Conservation (phyloP, 1,140 invertebrate genomes). For the Pomphorhynchus laevis region DNA sequence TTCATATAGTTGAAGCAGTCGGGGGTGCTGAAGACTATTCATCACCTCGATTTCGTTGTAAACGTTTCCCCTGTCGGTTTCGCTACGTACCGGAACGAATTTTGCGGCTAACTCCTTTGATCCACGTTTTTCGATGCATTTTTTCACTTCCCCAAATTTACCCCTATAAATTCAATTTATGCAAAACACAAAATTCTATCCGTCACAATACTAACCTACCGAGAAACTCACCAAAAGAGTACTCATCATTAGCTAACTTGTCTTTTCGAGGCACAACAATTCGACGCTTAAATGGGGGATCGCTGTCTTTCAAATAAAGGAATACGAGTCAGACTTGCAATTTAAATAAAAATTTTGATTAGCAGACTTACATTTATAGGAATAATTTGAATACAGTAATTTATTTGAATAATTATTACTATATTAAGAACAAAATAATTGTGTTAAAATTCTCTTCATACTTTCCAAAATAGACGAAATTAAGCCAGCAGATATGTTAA, state of each 20-base stretch:
- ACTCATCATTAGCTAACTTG: constrained; percentile 21
- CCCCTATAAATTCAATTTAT: constrained; percentile 30
- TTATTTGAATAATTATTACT: too few relatives aligned
- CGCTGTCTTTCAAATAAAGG: constrained; percentile 14
- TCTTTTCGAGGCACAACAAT: constrained; percentile 18
- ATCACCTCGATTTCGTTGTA: constrained; percentile 81
- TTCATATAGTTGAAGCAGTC: constrained; percentile 71
- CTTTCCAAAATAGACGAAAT: too few relatives aligned
- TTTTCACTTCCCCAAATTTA: constrained; percentile 82
- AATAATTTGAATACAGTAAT: too few relatives aligned
- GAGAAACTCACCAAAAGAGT: constrained; percentile 18
- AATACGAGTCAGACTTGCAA: background rate
- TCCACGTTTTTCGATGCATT: constrained; percentile 43
- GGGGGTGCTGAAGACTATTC: constrained; percentile 52
- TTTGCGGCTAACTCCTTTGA: constrained; percentile 52
- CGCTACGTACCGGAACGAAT: constrained; percentile 38
- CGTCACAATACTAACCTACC: constrained; percentile 17
- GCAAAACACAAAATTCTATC: background rate
- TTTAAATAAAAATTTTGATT: too few relatives aligned
- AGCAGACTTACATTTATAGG: too few relatives aligned
- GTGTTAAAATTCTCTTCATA: too few relatives aligned
- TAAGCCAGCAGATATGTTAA: too few relatives aligned
- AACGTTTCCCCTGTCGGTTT: constrained; percentile 45
- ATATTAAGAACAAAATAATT: too few relatives aligned
- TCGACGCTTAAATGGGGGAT: constrained; percentile 18